Base-by-base conservation (phyloP, 2,797 vertebrate species). In the Lepilemur ruficaudatus region DNA sequence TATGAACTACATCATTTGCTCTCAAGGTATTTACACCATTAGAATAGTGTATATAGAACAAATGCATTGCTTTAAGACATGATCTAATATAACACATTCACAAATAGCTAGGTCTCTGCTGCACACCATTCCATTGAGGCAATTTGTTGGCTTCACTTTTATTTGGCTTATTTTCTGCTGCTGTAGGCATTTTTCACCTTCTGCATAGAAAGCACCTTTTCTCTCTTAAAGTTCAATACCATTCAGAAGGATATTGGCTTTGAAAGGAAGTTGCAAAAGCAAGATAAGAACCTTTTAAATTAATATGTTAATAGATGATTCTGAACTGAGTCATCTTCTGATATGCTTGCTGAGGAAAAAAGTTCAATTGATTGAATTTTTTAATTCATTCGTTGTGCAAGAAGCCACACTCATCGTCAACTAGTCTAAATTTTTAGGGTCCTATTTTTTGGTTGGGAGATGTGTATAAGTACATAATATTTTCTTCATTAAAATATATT, bases 141-240 rank as follows among this genome's bases (percentile, higher is more conserved):
- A 63, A 17, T 80, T 70, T 30, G 25, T 78, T 75, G 10, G 2
- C 72, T 90, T 92, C n/a, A 70, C 9, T 87, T 38, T 88, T 65
- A 46, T 80, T 89, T 95, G 83, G 15, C 52, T 50, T 94, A 57
- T 91, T 96, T 96, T 94, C 50, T 97, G 83, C 59, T 93, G 32
- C 35, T 23, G 0, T 85, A 28, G 65, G 48, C 46, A 92, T 61
- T 92, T 96, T 97, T 95, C 55, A 81, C 69, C 50, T 50, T 76
- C 38, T 80, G 20, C 50, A 93, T 41, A 80, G 65, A 84, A 95
- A 94, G 23, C 15, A 76, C 1, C 0, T 96, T 89, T 92, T 59
- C 52, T 87, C 50, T 63, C 55, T 52, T 83, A 83, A 94, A 97
- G 65, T 94, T 89, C 28, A 93, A 41, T 11, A 22, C n/a, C 48